Percentiles rank a stretch among this genome's conserved stretches.
These are phyloP conservation scores for Oreohelix idahoensis DNA, from an alignment of 1,140 invertebrate genomes.

Conservation along the genomic window DNA sequence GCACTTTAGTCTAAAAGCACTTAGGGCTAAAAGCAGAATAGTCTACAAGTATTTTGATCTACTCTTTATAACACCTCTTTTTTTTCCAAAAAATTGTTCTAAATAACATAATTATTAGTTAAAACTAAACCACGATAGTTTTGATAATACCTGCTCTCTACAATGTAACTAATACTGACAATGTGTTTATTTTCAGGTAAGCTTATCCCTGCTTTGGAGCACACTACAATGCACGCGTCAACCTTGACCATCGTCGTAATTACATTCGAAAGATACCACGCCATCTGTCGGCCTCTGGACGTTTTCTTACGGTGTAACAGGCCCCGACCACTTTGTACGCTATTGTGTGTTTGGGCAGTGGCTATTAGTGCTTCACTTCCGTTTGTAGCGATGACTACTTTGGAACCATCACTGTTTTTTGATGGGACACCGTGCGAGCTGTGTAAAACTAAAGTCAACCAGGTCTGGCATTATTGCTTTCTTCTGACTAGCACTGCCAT, in stretches of 20 bases:
- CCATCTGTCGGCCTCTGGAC: constrained; percentile 52
- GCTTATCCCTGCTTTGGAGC: constrained; percentile 57
- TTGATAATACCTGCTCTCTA: no score
- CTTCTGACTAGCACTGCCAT: constrained; percentile 41
- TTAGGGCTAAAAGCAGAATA: no score
- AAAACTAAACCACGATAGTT: no score
- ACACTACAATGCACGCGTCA: constrained; percentile 55
- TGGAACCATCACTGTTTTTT: constrained; percentile 43
- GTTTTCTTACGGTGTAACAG: constrained; percentile 25
- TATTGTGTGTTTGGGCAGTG: constrained; percentile 45
- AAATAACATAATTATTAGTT: no score
- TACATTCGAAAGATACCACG: constrained; percentile 56
- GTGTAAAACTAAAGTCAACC: constrained; percentile 48
- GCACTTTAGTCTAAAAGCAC: no score
- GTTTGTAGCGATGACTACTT: constrained; percentile 51
- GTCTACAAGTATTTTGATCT: no score
- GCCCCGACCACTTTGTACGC: constrained; percentile 27
- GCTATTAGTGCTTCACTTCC: constrained; percentile 48
- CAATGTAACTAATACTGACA: no score
- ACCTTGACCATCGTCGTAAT: constrained; percentile 57
- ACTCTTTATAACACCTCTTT: no score
- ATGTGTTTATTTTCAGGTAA: constrained; percentile 55
- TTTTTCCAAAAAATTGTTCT: no score
- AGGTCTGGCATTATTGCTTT: constrained; percentile 45
- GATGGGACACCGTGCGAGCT: constrained; percentile 49